Base-by-base conservation (phyloP, 2,888 invertebrate species). In the Chydorus sphaericus region DNA sequence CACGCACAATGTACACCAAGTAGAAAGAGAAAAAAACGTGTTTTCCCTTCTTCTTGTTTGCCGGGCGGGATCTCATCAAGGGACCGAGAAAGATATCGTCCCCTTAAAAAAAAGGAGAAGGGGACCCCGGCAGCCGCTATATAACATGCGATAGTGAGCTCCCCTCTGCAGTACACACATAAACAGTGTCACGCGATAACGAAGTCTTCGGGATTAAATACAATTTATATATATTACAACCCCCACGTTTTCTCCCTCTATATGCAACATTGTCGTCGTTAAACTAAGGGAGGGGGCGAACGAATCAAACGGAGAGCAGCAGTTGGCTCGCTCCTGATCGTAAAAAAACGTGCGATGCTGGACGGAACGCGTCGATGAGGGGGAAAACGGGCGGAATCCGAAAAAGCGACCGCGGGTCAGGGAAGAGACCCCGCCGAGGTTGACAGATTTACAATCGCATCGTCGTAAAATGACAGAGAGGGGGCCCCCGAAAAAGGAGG, bases 381-480 rank as follows among this genome's bases (percentile, higher is more conserved):
- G n/a, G n/a, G n/a, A n/a, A n/a, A n/a, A n/a, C n/a, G n/a, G n/a
- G n/a, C n/a, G n/a, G n/a, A n/a, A n/a, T n/a, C n/a, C n/a, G n/a
- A n/a, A n/a, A n/a, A n/a, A n/a, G n/a, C n/a, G n/a, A n/a, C n/a
- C n/a, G n/a, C n/a, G n/a, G n/a, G n/a, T n/a, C n/a, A n/a, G n/a
- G n/a, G n/a, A n/a, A n/a, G 20, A 20, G 23, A 14, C n/a, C 4
- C 36, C 5, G 44, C 26, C 26, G 26, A 44, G n/a, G 7, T 44
- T 44, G 44, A 44, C 44, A 44, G 44, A 44, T 44, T 44, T 44
- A 44, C 44, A 26, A 44, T 44, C n/a, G n/a, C n/a, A n/a, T n/a
- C 23, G 44, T 44, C 44, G 26, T 26, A 26, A 37, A 37, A 53
- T 26, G 23, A 31, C 20, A 20, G 8, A 26, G 28, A 16, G 38